Conservation (phyloP, 2,797 vertebrate species). For the Arrhamphus sclerolepis region DNA sequence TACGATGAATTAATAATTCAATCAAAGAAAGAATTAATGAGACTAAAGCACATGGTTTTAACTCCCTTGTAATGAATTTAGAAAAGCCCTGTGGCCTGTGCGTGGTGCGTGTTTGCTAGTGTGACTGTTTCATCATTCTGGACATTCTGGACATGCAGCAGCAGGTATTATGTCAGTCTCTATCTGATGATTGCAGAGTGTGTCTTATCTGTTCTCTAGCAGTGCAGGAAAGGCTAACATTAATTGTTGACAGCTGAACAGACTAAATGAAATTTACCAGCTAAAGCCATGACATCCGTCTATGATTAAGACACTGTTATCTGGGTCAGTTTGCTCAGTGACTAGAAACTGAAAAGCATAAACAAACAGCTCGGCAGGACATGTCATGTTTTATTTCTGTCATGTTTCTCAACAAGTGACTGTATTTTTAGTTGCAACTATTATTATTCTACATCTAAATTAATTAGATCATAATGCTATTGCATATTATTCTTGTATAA, state of each 20-base stretch:
- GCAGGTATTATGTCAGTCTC: slow-evolving; percentile 19
- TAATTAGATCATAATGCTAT: too few species aligned
- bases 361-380: neutral
- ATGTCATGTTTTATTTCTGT: slow-evolving; percentile 15
- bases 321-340: slow-evolving; percentile 44
- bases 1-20: slow-evolving; percentile 44
- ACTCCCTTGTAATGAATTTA: slow-evolving; percentile 23
- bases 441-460: neutral
- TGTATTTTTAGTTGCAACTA: neutral
- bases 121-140: slow-evolving; percentile 13
- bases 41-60: slow-evolving; percentile 13
- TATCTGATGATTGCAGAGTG: slow-evolving; percentile 19
- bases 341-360: slow-evolving; percentile 3
- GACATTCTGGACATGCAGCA: slow-evolving; percentile 20
- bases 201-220: slow-evolving; percentile 12
- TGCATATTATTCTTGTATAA: too few species aligned
- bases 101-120: slow-evolving; percentile 12
- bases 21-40: slow-evolving; percentile 12
- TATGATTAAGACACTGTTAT: slow-evolving; percentile 32
- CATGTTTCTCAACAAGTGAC: neutral
- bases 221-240: slow-evolving; percentile 20
- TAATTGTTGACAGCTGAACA: slow-evolving; percentile 11
- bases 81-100: neutral
- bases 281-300: slow-evolving; percentile 1
- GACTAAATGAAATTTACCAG: slow-evolving; percentile 19